Evolutionary conservation across 1,140 invertebrate species (phyloP), one percentile per base, ranked within the genome.

Genomic region (Neotoxoptera formosana): DNA sequence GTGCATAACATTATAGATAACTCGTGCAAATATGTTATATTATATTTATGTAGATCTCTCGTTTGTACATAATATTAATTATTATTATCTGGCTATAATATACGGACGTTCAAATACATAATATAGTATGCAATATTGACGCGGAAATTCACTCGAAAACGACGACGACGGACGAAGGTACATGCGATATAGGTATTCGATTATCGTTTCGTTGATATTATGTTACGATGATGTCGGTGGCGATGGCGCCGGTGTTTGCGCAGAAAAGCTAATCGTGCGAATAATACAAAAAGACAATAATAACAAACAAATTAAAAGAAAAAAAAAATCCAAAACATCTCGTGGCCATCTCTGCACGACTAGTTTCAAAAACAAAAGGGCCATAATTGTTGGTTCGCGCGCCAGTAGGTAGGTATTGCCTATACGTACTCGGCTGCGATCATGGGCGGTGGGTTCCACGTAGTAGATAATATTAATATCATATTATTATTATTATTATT

Each of bases 271-370:
- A 76, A 76, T 76, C 14, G 60, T 17, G 14, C n/a, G n/a, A 76
- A 76, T 76, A 76, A 34, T 76, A 67, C 14, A 51, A 51, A 51
- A 76, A n/a, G 4, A 76, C 30, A 76, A 76, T 76, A 34, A 76
- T 76, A n/a, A n/a, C 60, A 17, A 76, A 76, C 60, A 17, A n/a
- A 67, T 67, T 60, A 30, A 60, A 30, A 60, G 0, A 51, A 51
- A 67, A 56, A 30, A 67, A 76, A 76, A 17, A 76, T 76, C 60
- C n/a, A 76, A 76, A 76, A 76, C 60, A 76, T 76, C 60, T 76
- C 14, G 60, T 30, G 60, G 60, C 30, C 60, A 67, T 67, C 60
- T 67, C 60, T 76, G 60, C n/a, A 76, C 30, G 60, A 34, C 30
- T n/a, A 34, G n/a, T 67, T 76, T 76, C n/a, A 11, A 30, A 67